Conservation (phyloP, 2,888 invertebrate species). For the Epirrhoe alternata region DNA sequence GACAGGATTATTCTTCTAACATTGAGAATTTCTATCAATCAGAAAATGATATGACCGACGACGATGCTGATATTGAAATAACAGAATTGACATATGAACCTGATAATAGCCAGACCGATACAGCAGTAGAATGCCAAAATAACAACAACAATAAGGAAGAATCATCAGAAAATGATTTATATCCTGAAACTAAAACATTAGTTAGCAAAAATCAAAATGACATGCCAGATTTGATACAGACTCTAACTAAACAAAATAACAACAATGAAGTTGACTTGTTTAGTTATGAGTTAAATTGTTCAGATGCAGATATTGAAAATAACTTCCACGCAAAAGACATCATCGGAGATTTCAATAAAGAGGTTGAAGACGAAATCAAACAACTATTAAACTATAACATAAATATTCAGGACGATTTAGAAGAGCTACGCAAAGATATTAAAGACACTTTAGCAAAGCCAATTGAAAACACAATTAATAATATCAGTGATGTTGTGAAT, state of each 20-base stretch:
- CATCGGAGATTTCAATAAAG: constrained; percentile 85
- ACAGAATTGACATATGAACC: constrained; percentile 63
- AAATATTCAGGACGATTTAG: constrained; percentile 77
- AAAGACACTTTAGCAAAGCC: constrained; percentile 80
- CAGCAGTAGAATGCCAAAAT: constrained; percentile 56
- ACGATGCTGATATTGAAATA: constrained; percentile 78
- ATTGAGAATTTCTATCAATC: constrained; percentile 79
- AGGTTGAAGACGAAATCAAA: constrained; percentile 85
- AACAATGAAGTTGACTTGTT: constrained; percentile 56
- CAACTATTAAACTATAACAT: constrained; percentile 78
- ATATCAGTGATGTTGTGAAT: constrained; percentile 82
- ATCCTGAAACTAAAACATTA: constrained; percentile 48
- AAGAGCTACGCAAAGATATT: constrained; percentile 79
- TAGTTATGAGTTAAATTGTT: constrained; percentile 64
- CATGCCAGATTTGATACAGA: constrained; percentile 78
- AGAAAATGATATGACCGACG: constrained; percentile 83
- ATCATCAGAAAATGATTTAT: constrained; percentile 44
- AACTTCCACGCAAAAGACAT: constrained; percentile 80
- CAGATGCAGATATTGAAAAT: constrained; percentile 77
- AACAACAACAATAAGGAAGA: constrained; percentile 67
- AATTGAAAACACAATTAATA: constrained; percentile 80
- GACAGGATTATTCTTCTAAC: constrained; percentile 78
- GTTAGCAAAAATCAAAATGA: constrained; percentile 63
- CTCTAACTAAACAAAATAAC: constrained; percentile 72
- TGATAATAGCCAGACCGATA: constrained; percentile 56